Base-by-base conservation (phyloP, 2,797 vertebrate genomes). In the Odontamblyopus lacepedii region DNA sequence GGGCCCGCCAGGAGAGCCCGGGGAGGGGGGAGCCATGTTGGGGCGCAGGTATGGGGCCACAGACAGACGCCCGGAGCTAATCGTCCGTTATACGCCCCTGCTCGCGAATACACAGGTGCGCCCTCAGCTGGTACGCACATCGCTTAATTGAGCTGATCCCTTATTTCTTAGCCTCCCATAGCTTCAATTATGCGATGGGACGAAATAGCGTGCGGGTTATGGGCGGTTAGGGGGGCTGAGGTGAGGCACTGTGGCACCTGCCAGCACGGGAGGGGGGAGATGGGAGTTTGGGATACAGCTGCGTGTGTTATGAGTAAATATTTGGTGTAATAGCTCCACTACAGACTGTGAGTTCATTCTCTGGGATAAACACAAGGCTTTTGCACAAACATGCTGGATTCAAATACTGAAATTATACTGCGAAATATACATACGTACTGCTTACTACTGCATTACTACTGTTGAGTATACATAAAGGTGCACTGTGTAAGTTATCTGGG, bases 141-240 rank as follows among this genome's bases (percentile, higher is more conserved):
- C 88, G 93, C 78, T 91, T 94, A 94, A 94, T 93, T 93, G 93
- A 95, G 92, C 92, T 89, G 86, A 93, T 88, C 93, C 90, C 88
- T 90, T 85, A 93, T 94, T 92, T 92, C 87, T 88, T 89, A 85
- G 78, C 88, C 91, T 93, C 90, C 92, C 92, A 90, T 91, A 90
- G 92, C 86, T 88, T 86, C 85, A 89, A 92, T 93, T 92, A 92
- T 78, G 73, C 79, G 1, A 4, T 67, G 74, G 78, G 83, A 84
- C 83, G 77, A 44, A 53, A 55, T 80, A 84, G 75, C 85, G 75
- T 80, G 77, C 81, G 78, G 83, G 82, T 89, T 86, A 84, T 77
- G 83, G 80, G 78, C 87, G 82, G 64, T 57, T 64, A 19, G 73
- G 81, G 83, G 88, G 76, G 80, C 71, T 6, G 79, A 84, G 84